A percentile compares a stretch with the other conserved stretches of the same genome.
Conservation (phyloP, 2,113 vertebrate species). For the Antennarius striatus region DNA sequence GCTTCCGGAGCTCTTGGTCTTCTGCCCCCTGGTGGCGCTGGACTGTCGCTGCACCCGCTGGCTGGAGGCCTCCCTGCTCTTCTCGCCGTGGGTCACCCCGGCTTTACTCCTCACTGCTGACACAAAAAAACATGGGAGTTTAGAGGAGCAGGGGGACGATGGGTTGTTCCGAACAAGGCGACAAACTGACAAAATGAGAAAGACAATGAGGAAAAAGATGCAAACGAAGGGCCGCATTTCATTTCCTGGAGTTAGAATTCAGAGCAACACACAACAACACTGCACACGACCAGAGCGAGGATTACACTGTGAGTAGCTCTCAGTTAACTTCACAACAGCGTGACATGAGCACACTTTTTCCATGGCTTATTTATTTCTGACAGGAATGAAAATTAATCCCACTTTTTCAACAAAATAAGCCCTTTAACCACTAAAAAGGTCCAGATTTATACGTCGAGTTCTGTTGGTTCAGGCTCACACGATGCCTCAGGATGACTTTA, state of each 20-base stretch:
- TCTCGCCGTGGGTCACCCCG: slow-evolving; percentile 73
- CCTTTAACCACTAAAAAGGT: too few species aligned
- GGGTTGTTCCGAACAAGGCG: background rate
- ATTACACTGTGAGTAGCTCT: too few species aligned
- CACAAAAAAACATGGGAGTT: background rate
- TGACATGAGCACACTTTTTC: too few species aligned
- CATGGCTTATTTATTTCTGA: too few species aligned
- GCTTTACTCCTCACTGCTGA: slow-evolving; percentile 83
- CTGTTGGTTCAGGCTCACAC: too few species aligned
- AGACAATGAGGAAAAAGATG: background rate
- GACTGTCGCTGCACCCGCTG: slow-evolving; percentile 87
- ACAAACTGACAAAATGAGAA: background rate
- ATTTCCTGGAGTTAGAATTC: too few species aligned
- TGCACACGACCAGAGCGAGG: too few species aligned
- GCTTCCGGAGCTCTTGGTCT: slow-evolving; percentile 84
- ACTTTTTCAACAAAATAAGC: too few species aligned
- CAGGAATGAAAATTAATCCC: too few species aligned
- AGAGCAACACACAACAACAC: too few species aligned
- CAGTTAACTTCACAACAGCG: too few species aligned
- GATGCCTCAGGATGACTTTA: background rate
- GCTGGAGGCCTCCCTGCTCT: slow-evolving; percentile 76
- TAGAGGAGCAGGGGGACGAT: background rate
- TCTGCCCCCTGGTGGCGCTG: slow-evolving; percentile 84
- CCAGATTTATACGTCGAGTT: too few species aligned
- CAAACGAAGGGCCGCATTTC: background rate